Evolutionary conservation across 2,888 invertebrate species (phyloP), one percentile per base, ranked within the genome.

Genomic region (Lithodes maja): DNA sequence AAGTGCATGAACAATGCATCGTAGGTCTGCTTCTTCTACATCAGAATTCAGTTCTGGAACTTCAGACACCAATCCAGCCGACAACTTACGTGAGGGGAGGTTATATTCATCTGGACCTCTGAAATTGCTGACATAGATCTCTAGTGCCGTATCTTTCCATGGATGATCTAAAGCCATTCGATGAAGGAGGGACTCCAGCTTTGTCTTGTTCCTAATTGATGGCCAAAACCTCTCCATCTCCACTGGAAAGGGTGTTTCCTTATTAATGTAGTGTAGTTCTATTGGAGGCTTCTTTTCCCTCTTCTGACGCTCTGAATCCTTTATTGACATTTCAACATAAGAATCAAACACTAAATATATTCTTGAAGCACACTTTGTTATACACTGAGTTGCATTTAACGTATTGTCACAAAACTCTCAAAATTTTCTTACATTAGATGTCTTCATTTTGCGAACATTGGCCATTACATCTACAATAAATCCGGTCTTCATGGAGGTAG

Each of bases 21-120:
- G 50, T 33, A 83, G 49, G 69, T 69, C 50, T 83, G 83, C 71
- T 69, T 77, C 17, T 12, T 83, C 69, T 83, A 69, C 17, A 83
- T 83, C 49, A 71, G 49, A 50, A n/a, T 69, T 81, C 81, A 81
- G 33, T 81, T 81, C n/a, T 17, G 61, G 54, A 81, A 81, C 61
- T 55, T 81, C 81, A 81, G 33, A 81, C 33, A 81, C 61, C 15
- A 81, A 81, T 61, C 61, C 61, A 81, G 55, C 55, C 3, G 61
- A 81, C 81, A 81, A 81, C 61, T 55, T 61, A 2, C 81, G 17
- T 81, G 81, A 81, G 3, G 81, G 61, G 12, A 55, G 81, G 61
- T 7, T 61, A 3, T 12, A 81, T 12, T 81, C 81, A 81, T 55
- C 81, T 3, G 81, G 81, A 81, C 61, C 81, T 81, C 33, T n/a